phyloP scores from a whole-genome alignment of 92 coral and sea anemone genomes.

The Phenganax subtilis region DNA sequence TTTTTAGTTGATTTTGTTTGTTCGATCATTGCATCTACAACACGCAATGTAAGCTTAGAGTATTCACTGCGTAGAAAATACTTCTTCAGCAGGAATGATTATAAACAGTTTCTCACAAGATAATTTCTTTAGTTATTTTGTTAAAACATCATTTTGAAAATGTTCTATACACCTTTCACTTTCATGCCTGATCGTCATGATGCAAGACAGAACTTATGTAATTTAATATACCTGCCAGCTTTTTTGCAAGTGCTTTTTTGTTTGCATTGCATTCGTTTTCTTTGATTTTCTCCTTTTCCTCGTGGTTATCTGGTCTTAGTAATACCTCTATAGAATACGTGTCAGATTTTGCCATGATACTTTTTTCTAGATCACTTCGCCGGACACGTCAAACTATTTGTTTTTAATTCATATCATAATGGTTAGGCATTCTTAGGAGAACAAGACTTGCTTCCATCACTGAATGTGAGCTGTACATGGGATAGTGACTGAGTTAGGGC shows the following conservation, averaged over 20 bases:
- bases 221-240: conserved; percentile 26
- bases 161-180: neutral
- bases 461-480: conserved; percentile 7
- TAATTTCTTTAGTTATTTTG: neutral
- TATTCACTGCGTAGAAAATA: too few relatives aligned
- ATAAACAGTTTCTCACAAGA: neutral
- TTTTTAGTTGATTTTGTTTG: conserved; percentile 28
- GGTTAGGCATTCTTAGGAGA: neutral
- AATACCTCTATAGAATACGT: conserved; percentile 33
- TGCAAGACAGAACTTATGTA: neutral
- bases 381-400: neutral
- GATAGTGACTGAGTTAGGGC: neutral
- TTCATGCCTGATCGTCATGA: neutral
- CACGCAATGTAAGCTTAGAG: too few relatives aligned
- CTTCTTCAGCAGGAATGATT: too few relatives aligned
- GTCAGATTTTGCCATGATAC: conserved; percentile 29
- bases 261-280: conserved; percentile 3
- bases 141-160: neutral
- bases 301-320: conserved; percentile 23
- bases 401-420: neutral
- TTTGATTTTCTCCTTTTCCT: conserved; percentile 6
- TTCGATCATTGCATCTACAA: conserved; percentile 26
- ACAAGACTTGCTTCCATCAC: neutral
- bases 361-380: neutral
- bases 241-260: conserved; percentile 29